Percentiles rank a stretch among this genome's conserved stretches.
Conservation (phyloP, 2,797 vertebrate species). For the Sciurus vulgaris region DNA sequence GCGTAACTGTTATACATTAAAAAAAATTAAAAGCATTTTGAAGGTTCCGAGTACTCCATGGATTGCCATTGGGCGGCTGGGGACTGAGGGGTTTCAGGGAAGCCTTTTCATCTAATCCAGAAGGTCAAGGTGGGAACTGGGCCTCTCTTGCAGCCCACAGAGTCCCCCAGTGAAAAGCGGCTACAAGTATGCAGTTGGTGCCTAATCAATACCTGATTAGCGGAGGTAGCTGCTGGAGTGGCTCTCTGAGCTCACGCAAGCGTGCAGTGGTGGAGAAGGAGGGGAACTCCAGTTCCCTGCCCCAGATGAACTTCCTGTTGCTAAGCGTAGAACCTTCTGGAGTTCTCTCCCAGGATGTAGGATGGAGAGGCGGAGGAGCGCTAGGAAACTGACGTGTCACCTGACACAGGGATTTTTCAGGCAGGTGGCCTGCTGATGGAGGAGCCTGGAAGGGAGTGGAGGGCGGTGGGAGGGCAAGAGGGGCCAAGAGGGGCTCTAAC, state of each 20-base stretch:
- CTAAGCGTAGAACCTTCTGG: not conserved
- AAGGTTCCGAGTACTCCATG: slow-evolving; percentile 46
- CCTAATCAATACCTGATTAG: not conserved
- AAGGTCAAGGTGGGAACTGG: not conserved
- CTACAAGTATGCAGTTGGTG: too few species aligned
- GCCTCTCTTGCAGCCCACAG: not conserved
- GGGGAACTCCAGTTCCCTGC: not conserved
- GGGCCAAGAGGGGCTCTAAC: not conserved
- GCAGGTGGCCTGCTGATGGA: not conserved
- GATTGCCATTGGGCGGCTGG: accelerated
- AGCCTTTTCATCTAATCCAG: not conserved
- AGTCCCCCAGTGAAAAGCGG: not conserved
- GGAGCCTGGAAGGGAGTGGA: not conserved
- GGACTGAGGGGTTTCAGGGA: not conserved
- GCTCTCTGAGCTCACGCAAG: not conserved
- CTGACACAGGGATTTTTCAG: not conserved
- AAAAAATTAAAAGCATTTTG: slow-evolving; percentile 88
- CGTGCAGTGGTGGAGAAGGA: not conserved
- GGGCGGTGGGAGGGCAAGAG: not conserved
- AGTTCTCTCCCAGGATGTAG: not conserved
- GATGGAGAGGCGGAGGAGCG: too few species aligned
- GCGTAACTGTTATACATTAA: slow-evolving; percentile 99
- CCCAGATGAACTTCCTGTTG: not conserved
- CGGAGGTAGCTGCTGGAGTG: not conserved
- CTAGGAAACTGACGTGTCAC: not conserved